Evolutionary conservation across 2,797 vertebrate species (phyloP), one percentile per base, ranked within the genome.

Genomic region (Myotis myotis): DNA sequence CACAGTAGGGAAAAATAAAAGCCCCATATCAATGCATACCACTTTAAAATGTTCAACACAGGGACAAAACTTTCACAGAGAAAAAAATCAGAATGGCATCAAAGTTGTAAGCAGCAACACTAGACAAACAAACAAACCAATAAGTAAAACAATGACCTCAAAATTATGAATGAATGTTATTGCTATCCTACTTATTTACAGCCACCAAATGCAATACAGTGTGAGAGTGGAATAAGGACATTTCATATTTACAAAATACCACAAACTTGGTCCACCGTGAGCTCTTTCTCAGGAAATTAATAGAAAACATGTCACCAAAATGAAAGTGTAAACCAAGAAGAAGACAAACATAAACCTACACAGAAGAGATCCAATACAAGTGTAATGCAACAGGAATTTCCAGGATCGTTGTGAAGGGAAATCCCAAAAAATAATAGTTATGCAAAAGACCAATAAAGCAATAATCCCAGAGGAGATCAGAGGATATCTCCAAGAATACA

Each of bases 241-340:
- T 72, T 72, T 70, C 13, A 3, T 68, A 51, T 6, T 76, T 90
- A 74, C 1, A 84, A 92, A 83, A 25, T 81, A 60, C 23, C n/a
- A 70, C 30, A 71, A 51, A 81, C 11, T 62, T 89, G 25, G 80
- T 36, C 17, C 53, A 22, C 8, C 6, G n/a, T 41, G 22, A 92
- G 49, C 51, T 47, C 41, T 66, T 91, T 84, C 25, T 87, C 68
- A 47, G 76, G 44, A 95, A 76, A 68, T 74, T 44, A 86, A 71
- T 62, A 88, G 20, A 70, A 82, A 16, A 55, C 7, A 60, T 33
- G 7, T 70, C n/a, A 74, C 51, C 36, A 82, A 84, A 70, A 83
- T 53, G 11, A 93, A 1, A 15, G 2, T 76, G 6, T 8, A 83
- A 83, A 64, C 47, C 19, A 83, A 75, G 2, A 51, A 86, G 81